Percentiles rank a stretch among this genome's conserved stretches.
These are phyloP conservation scores for Pseudomyrmex dendroicus DNA, from an alignment of 1,140 invertebrate genomes.

Conservation along the genomic window DNA sequence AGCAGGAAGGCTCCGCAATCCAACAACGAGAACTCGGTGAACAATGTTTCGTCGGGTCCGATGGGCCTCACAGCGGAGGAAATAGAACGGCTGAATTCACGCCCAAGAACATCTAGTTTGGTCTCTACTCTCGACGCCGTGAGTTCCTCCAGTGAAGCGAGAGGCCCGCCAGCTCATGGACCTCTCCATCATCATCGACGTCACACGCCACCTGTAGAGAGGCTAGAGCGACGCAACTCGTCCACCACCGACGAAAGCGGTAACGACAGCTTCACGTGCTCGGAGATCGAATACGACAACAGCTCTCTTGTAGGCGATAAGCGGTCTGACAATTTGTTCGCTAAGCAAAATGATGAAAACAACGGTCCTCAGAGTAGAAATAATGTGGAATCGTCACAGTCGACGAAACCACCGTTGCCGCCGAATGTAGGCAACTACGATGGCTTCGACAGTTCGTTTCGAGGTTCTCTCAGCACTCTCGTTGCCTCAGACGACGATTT, in stretches of 20 bases:
- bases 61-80: conserved; percentile 96
- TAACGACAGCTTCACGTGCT: conserved; percentile 99
- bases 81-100: conserved; percentile 94
- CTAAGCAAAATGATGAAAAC: conserved; percentile 89
- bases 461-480: conserved; percentile 95
- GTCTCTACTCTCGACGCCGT: conserved; percentile 97
- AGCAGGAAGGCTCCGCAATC: conserved; percentile 88
- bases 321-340: conserved; percentile 88
- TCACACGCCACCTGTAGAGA: conserved; percentile 89
- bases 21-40: conserved; percentile 83
- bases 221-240: conserved; percentile 89
- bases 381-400: conserved; percentile 80
- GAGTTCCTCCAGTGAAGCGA: conserved; percentile 95
- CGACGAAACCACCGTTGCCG: conserved; percentile 87
- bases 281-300: conserved; percentile 98
- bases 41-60: conserved; percentile 87
- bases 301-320: conserved; percentile 93
- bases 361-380: conserved; percentile 77
- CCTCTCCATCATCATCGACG: conserved; percentile 87
- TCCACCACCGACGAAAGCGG: conserved; percentile 97
- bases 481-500: conserved; percentile 97
- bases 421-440: conserved; percentile 91
- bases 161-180: conserved; percentile 86
- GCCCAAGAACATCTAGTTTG: conserved; percentile 94
- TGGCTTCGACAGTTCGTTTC: conserved; percentile 96